These are phyloP conservation scores for Sebastes taczanowskii DNA, from an alignment of 2,797 vertebrate genomes.

Conservation along the genomic window DNA sequence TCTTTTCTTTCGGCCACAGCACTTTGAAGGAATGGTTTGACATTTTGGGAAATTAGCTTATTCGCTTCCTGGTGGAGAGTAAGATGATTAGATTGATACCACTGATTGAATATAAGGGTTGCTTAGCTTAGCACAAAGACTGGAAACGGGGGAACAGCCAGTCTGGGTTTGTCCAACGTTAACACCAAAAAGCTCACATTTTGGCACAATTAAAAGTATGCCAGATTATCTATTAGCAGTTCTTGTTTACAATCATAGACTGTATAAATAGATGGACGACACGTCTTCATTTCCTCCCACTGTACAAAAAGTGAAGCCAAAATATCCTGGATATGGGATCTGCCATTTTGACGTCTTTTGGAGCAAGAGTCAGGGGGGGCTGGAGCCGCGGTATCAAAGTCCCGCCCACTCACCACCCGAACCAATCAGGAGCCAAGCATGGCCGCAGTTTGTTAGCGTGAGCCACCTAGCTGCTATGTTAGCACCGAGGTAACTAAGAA, in stretches of 20 bases:
- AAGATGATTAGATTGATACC: conserved; percentile 12
- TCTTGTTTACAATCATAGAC: neutral
- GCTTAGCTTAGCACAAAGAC: conserved; percentile 3
- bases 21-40: conserved; percentile 17
- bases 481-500: too few relatives aligned
- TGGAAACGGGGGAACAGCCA: neutral
- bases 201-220: neutral
- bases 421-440: too few relatives aligned
- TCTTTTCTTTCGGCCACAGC: conserved; percentile 24
- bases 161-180: neutral
- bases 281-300: too few relatives aligned
- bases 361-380: too few relatives aligned
- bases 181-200: neutral
- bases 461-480: too few relatives aligned
- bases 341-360: too few relatives aligned
- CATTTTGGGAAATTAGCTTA: conserved; percentile 15
- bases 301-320: too few relatives aligned
- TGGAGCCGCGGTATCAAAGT: too few relatives aligned
- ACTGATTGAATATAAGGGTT: neutral
- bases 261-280: too few relatives aligned
- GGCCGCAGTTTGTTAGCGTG: too few relatives aligned
- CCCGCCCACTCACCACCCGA: too few relatives aligned
- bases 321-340: too few relatives aligned
- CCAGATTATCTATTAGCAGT: neutral
- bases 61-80: conserved; percentile 16